Base-by-base conservation (phyloP, 2,888 invertebrate species). In the Myopa testacea region DNA sequence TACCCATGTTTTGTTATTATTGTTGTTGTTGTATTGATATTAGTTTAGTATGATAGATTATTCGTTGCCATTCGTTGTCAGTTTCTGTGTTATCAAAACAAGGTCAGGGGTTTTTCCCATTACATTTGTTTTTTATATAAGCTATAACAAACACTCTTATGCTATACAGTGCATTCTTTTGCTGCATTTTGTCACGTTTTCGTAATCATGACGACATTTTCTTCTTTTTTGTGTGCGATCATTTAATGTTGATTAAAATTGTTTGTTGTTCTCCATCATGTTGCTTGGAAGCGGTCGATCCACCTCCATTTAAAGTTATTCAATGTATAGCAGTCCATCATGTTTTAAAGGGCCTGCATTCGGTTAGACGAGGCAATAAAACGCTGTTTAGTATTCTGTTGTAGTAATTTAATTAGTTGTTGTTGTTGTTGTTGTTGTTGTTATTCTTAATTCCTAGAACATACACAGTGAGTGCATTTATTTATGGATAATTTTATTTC, bases 161-260 rank as follows among this genome's bases (percentile, higher is more conserved):
- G 16, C 55, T 55, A 1, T 55, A 5, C 55, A 14, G 10, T 55
- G 10, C 16, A 5, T 19, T 62, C 34, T 4, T 62, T 62, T 62
- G 34, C n/a, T 62, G 62, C 19, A 62, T 62, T 19, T 62, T 34
- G 62, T 62, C 62, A 62, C 62, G 62, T 62, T 62, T 62, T n/a
- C 16, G 6, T n/a, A 58, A 6, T 58, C 34, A 16, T 12, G 26
- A 26, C 62, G 62, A 62, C 34, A 26, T 19, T 62, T 19, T 62
- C 6, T 62, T 8, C n/a, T 26, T n/a, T n/a, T 58, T 58, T 3
- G 8, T n/a, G 6, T 6, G n/a, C 3, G 62, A 62, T 62, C 34
- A 34, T 62, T 62, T 26, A 62, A 34, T 8, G 62, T 26, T 62
- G 62, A 62, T 62, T 62, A 26, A 62, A 62, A 55, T n/a, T 55